These are phyloP conservation scores for Leptoclinus maculatus DNA, from an alignment of 2,797 vertebrate genomes.

Conservation along the genomic window DNA sequence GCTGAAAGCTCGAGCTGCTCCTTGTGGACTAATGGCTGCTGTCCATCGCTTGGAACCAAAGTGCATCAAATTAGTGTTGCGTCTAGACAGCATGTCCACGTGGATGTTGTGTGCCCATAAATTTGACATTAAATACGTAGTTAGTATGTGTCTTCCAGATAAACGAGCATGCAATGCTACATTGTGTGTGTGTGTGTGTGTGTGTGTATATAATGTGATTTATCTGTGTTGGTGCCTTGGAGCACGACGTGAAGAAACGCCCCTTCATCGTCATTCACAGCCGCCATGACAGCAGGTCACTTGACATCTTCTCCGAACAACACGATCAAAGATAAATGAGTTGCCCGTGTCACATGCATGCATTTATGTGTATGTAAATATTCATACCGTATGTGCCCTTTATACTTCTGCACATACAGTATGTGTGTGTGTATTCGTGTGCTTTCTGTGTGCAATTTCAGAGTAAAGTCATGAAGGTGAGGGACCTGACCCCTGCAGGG, in stretches of 20 bases:
- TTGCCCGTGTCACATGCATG: constrained; percentile 6
- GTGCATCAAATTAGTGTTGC: constrained; percentile 60
- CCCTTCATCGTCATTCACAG: constrained; percentile 64
- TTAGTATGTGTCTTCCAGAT: constrained; percentile 61
- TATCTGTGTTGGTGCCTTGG: constrained; percentile 37
- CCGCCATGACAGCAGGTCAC: constrained; percentile 50
- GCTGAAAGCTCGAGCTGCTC: background rate
- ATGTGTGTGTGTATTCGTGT: background rate
- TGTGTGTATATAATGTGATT: constrained; percentile 36
- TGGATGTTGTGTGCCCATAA: constrained; percentile 48
- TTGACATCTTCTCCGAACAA: constrained; percentile 63
- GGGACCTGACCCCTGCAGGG: constrained; percentile 38
- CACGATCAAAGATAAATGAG: constrained; percentile 54
- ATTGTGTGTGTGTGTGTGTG: constrained; percentile 18
- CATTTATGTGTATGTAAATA: background rate
- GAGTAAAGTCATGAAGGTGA: constrained; percentile 33
- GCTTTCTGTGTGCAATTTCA: constrained; percentile 19
- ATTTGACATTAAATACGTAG: constrained; percentile 63
- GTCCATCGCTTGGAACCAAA: constrained; percentile 53
- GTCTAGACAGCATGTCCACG: constrained; percentile 69
- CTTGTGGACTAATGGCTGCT: constrained; percentile 53
- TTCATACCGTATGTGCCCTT: background rate
- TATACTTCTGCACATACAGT: background rate
- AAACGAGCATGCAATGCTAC: constrained; percentile 39
- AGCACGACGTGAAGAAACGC: constrained; percentile 19